A percentile compares a stretch with the other conserved stretches of the same genome.
Evolutionary conservation across 1,140 invertebrate species (phyloP).

Genomic region (Mactra quadrangularis): DNA sequence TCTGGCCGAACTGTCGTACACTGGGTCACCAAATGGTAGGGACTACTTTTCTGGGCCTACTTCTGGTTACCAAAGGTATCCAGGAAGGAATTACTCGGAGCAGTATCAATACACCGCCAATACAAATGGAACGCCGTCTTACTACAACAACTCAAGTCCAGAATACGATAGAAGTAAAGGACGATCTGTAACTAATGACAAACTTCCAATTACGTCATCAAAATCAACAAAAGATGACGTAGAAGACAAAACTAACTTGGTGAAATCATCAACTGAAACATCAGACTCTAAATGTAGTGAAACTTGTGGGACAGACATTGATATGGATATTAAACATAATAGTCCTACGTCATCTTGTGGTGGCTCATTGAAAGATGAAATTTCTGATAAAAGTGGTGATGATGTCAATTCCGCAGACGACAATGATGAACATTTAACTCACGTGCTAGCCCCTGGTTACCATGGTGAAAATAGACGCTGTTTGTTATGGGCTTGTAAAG

Average conservation of each 20-base stretch:
- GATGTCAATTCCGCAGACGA: constrained; percentile 69
- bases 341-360: constrained; percentile 62
- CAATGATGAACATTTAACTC: constrained; percentile 80
- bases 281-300: constrained; percentile 43
- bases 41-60: constrained; percentile 64
- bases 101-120: constrained; percentile 41
- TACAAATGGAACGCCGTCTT: constrained; percentile 2
- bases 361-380: constrained; percentile 64
- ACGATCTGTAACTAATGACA: background rate
- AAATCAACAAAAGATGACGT: constrained; percentile 30
- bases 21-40: constrained; percentile 64
- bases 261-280: background rate
- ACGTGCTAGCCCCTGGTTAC: constrained; percentile 83
- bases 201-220: constrained; percentile 5
- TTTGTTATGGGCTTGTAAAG: constrained; percentile 97
- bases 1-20: constrained; percentile 78
- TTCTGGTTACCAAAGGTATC: constrained; percentile 55
- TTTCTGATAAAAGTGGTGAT: constrained; percentile 65
- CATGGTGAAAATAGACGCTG: constrained; percentile 88
- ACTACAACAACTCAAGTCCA: constrained; percentile 35
- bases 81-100: constrained; percentile 49
- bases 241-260: constrained; percentile 37
- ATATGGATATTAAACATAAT: constrained; percentile 58
- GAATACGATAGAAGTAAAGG: constrained; percentile 26
- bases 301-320: constrained; percentile 7